Evolutionary conservation across 1,140 invertebrate genomes (phyloP), one percentile per base, ranked within the genome.

Genomic region (Paraescarpia echinospica): DNA sequence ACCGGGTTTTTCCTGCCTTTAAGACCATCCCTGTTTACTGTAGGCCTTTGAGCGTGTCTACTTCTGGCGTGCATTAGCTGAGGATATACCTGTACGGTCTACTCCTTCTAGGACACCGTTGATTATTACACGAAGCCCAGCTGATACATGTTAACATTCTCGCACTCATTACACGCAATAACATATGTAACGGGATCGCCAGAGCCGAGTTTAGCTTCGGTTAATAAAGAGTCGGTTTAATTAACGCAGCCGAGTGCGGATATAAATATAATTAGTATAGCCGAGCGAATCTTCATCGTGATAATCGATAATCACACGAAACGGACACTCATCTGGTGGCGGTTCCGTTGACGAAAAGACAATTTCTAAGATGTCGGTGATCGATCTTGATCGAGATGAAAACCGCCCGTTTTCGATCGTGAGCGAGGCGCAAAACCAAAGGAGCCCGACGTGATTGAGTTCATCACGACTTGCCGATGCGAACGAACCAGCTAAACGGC

Each of bases 361-460:
- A 18, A 27, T 77, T 77, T 77, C 59, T 77, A 77, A 77, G 59
- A 27, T 27, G 59, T 77, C 27, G 59, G 59, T 77, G 59, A 77
- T 77, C 59, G 59, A 77, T 77, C 59, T 77, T 77, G 59, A 77
- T 77, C 59, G 59, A 77, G 27, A 77, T 77, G 59, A 77, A 77
- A 27, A 27, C 59, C 59, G 18, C 18, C 48, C 48, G 59, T 77
- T 77, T 31, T 18, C 59, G 4, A 18, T 77, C 59, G 59, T 27
- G 8, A 27, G 59, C 59, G 59, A 77, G 59, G 59, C 22, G 59
- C 59, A 77, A 77, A 2, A 27, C 59, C 2, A 77, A 77, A 6
- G 8, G 59, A 77, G 18, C 9, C 14, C 59, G 59, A 31, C 18
- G 59, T 77, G 59, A 77, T 77, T 77, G 59, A 12, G 59, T 77